Percentiles rank a stretch among this genome's conserved stretches.
These are phyloP conservation scores for Avahi laniger DNA, from an alignment of 2,797 vertebrate genomes.

Conservation along the genomic window DNA sequence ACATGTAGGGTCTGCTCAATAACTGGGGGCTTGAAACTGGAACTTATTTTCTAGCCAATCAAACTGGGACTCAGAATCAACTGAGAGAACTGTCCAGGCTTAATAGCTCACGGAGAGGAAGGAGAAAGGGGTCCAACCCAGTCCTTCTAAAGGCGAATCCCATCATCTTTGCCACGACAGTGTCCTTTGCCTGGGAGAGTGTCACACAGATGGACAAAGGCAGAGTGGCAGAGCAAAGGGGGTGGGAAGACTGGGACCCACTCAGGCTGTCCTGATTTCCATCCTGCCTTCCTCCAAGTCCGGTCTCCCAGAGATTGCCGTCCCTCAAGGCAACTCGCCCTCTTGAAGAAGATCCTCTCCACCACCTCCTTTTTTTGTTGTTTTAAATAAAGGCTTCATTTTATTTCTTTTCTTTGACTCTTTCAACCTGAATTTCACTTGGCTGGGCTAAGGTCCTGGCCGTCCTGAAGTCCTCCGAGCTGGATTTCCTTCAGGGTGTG, in stretches of 20 bases:
- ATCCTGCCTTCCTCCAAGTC: not conserved
- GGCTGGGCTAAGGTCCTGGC: not conserved
- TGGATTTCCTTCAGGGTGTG: not conserved
- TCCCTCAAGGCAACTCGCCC: not conserved
- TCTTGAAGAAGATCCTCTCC: not conserved
- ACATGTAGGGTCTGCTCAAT: fast-evolving
- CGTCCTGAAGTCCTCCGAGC: not conserved
- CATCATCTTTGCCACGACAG: not conserved
- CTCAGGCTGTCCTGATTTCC: not conserved
- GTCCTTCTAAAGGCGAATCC: not conserved
- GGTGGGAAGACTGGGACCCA: fast-evolving
- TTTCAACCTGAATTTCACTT: not conserved
- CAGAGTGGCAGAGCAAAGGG: not conserved
- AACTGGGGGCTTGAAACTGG: not conserved
- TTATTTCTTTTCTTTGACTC: not conserved
- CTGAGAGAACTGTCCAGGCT: not conserved
- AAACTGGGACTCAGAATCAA: not conserved
- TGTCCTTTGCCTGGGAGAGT: not conserved
- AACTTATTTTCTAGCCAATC: not conserved
- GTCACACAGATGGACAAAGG: not conserved
- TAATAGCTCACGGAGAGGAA: not conserved
- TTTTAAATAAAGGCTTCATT: not conserved
- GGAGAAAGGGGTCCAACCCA: not conserved
- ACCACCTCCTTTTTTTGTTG: not conserved
- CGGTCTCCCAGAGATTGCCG: not conserved